Evolutionary conservation across 2,113 vertebrate genomes (phyloP), one percentile per base, ranked within the genome.

Genomic region (Eulemur macaco): DNA sequence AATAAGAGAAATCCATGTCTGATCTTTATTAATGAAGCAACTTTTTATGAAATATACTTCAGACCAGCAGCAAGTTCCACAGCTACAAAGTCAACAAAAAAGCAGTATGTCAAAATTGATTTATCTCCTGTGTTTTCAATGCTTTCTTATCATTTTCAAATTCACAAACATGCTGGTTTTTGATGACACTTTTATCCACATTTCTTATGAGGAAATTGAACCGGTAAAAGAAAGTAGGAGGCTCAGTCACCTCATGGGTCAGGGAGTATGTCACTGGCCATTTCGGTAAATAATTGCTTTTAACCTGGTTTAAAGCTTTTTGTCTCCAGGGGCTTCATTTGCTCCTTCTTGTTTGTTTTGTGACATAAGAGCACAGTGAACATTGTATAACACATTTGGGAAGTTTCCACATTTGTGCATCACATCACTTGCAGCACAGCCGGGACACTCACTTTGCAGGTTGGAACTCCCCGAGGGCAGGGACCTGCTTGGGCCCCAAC

Each of bases 11-110:
- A 80, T 39, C 58, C 4, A 45, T 6, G 14, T 86, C 92, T 76
- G 90, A 81, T 93, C 37, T 69, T 69, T 58, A 63, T 80, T 74
- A 93, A 95, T 77, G 83, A 95, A 80, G 84, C 37, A 47, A 76
- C 20, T 83, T 95, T 74, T 80, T 66, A 87, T 76, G 87, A 97
- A 95, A 89, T 58, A 71, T 5, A n/a, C 86, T 86, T 92, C 50
- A 52, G 91, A 56, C 74, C 60, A 8, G 52, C 78, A 14, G 34
- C 73, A 74, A 89, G 94, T 93, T 76, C 84, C 88, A 42, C 0
- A 2, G 69, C 52, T 58, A 25, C 84, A 20, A 69, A 93, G 89
- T 68, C 52, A 60, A 83, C 89, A 50, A 21, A 73, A 95, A 96
- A 91, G 96, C 89, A 74, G 3, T n/a, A n/a, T 80, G 86, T 92